Percentiles rank a stretch among this genome's conserved stretches.
These are phyloP conservation scores for Crossaster papposus DNA, from an alignment of 53 echinoderm and acorn worm species.

Conservation along the genomic window DNA sequence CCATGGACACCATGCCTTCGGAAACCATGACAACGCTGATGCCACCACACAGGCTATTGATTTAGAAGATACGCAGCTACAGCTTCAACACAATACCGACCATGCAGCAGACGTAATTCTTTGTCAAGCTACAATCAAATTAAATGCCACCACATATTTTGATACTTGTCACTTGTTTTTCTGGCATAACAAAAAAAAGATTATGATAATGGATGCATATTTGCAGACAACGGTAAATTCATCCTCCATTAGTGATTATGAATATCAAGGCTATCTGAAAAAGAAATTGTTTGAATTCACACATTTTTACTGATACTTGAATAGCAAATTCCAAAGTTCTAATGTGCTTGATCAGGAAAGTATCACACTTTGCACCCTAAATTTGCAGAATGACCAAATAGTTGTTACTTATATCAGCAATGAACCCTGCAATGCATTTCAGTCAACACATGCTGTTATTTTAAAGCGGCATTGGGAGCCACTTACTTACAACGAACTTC, in stretches of 20 bases:
- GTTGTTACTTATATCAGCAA: not conserved
- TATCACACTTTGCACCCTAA: not conserved
- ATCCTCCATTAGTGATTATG: too few species aligned
- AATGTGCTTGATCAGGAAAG: too few species aligned
- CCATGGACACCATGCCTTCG: conserved; percentile 47
- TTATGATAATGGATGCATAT: too few species aligned
- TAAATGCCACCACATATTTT: not conserved
- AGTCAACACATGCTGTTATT: not conserved
- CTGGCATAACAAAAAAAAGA: not conserved
- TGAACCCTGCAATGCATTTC: not conserved
- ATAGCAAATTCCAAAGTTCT: too few species aligned
- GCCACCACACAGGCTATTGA: conserved; percentile 1
- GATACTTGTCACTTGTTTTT: not conserved
- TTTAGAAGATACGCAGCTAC: not conserved
- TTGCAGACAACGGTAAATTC: too few species aligned
- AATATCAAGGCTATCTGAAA: too few species aligned
- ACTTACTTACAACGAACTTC: not conserved
- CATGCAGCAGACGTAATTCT: not conserved
- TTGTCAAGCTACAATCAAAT: not conserved
- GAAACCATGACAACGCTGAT: conserved; percentile 51
- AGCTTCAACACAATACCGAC: not conserved
- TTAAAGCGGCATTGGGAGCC: not conserved
- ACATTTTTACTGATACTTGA: too few species aligned
- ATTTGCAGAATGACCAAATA: too few species aligned
- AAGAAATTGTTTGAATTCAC: too few species aligned